Conservation (phyloP, 1,140 invertebrate genomes). For the Lamellibrachia luymesi region DNA sequence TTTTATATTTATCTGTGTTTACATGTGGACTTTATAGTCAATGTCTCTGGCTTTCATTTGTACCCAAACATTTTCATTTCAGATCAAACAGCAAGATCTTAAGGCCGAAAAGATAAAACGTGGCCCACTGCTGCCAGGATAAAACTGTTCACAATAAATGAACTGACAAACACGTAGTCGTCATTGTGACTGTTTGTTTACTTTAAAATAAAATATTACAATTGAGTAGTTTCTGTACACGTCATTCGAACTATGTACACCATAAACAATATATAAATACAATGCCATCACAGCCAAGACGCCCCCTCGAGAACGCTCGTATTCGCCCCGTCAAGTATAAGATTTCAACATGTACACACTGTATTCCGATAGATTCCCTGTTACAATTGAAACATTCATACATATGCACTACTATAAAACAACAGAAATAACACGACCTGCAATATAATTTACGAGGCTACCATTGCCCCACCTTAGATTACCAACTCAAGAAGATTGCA, state of each 20-base stretch:
- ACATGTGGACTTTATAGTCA: too few relatives aligned
- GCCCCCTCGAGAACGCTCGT: background rate
- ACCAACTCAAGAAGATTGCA: background rate
- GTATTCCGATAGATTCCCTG: background rate
- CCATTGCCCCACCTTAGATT: background rate
- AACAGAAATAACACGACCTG: background rate
- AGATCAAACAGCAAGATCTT: too few relatives aligned
- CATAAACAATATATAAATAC: background rate
- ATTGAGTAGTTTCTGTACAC: slow-evolving; percentile 1
- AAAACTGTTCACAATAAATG: background rate
- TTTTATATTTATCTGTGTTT: too few relatives aligned
- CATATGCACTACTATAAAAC: background rate
- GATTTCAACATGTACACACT: background rate
- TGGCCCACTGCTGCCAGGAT: too few relatives aligned
- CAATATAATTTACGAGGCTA: background rate
- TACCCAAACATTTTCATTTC: too few relatives aligned
- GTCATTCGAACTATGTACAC: background rate
- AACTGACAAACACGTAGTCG: background rate
- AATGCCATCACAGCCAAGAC: background rate
- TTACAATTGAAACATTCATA: background rate
- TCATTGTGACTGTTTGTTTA: background rate
- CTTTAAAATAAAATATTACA: slow-evolving; percentile 6
- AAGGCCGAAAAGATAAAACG: too few relatives aligned
- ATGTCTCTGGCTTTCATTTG: too few relatives aligned
- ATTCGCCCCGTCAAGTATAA: background rate